These are phyloP conservation scores for Ophion costatus DNA, from an alignment of 2,888 invertebrate species.

Conservation along the genomic window DNA sequence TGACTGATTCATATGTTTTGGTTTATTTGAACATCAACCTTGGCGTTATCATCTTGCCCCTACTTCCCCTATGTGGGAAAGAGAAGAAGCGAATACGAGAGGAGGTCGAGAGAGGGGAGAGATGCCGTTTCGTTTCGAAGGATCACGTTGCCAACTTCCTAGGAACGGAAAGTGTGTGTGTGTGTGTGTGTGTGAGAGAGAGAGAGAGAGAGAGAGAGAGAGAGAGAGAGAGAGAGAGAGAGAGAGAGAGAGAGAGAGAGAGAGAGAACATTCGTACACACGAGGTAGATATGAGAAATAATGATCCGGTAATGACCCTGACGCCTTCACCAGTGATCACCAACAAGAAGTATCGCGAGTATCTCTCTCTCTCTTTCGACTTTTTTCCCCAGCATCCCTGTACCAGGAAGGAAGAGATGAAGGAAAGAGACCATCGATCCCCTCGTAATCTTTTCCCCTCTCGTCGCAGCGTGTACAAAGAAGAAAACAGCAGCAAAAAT, in stretches of 20 bases:
- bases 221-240: not conserved
- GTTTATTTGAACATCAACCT: too few species aligned
- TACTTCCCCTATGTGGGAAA: not conserved
- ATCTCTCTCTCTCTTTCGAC: slow-evolving; percentile 49
- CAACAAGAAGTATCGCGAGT: slow-evolving; percentile 63
- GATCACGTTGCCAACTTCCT: slow-evolving; percentile 1
- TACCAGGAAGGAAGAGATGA: not conserved
- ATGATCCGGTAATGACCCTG: slow-evolving; percentile 83
- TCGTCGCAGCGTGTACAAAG: slow-evolving; percentile 31
- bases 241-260: slow-evolving; percentile 7
- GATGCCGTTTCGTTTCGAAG: not conserved
- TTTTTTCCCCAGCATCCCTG: not conserved
- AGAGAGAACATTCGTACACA: slow-evolving; percentile 71
- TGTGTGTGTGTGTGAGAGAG: not conserved
- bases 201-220: slow-evolving; percentile 13
- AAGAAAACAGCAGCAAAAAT: slow-evolving; percentile 46
- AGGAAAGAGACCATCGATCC: slow-evolving; percentile 56
- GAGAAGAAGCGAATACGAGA: not conserved
- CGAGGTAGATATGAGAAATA: slow-evolving; percentile 82
- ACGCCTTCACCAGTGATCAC: slow-evolving; percentile 76
- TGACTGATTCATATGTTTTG: too few species aligned
- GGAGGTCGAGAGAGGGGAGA: not conserved
- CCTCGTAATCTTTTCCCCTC: slow-evolving; percentile 43
- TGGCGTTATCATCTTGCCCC: too few species aligned
- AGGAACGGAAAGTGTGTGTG: not conserved